Percentiles rank a stretch among this genome's conserved stretches.
phyloP scores from a whole-genome alignment of 2,888 invertebrate genomes.

The Himalopsyche japonica region DNA sequence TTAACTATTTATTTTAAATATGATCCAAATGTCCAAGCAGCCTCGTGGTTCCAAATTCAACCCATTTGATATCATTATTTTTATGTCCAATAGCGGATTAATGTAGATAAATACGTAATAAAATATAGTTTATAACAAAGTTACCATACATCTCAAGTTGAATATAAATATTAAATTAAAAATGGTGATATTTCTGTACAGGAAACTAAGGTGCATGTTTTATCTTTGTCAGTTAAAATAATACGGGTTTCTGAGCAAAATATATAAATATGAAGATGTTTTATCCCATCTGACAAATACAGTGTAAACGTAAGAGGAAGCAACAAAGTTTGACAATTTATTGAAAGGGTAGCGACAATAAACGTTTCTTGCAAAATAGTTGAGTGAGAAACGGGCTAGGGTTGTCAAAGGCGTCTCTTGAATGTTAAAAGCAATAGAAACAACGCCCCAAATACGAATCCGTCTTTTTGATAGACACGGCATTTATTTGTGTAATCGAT shows the following conservation, averaged over 20 bases:
- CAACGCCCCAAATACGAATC: neutral
- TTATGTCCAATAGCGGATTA: no score
- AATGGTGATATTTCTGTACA: no score
- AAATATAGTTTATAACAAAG: no score
- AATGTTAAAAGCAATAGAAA: neutral
- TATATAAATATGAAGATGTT: neutral
- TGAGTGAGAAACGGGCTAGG: neutral
- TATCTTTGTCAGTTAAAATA: neutral
- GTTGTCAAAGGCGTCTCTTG: neutral
- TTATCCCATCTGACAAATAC: neutral
- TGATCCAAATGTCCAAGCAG: no score
- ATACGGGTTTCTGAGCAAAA: neutral
- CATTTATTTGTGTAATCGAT: no score
- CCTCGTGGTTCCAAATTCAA: no score
- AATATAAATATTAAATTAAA: no score
- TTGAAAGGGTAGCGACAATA: neutral
- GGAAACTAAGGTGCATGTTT: neutral
- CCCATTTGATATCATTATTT: no score
- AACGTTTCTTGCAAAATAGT: neutral
- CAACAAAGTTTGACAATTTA: neutral
- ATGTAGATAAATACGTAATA: no score
- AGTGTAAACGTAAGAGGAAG: neutral
- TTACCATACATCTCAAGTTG: no score
- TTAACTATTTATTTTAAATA: no score
- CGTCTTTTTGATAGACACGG: no score